Conservation (phyloP, 2,888 invertebrate genomes). For the Tenthredo scrophulariae region DNA sequence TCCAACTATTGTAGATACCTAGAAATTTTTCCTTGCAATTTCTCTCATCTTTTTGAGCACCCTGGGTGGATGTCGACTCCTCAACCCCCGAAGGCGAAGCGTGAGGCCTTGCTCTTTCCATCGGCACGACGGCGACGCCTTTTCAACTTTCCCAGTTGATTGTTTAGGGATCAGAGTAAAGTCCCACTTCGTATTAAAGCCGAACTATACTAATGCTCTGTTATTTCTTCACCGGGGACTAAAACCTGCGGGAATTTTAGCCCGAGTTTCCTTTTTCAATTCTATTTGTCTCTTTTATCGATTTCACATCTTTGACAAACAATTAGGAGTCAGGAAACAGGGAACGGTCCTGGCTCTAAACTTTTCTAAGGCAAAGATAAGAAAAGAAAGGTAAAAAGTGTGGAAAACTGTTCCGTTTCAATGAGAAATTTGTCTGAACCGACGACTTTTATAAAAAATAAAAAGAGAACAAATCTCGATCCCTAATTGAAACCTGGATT, state of each 20-base stretch:
- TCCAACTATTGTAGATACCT: neutral
- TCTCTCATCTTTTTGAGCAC: neutral
- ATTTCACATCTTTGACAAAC: neutral
- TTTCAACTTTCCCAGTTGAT: constrained; percentile 38
- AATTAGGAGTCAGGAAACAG: neutral
- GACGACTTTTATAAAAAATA: neutral
- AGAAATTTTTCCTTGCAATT: neutral
- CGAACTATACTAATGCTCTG: constrained; percentile 45
- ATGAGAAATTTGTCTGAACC: neutral
- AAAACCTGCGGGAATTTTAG: constrained; percentile 9
- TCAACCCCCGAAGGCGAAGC: constrained; percentile 3
- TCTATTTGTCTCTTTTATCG: constrained; percentile 14
- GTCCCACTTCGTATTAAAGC: constrained; percentile 48
- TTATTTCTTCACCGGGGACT: constrained; percentile 22
- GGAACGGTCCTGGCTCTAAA: neutral
- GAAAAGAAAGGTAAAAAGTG: neutral
- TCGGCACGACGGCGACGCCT: constrained; percentile 14
- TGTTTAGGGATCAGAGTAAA: constrained; percentile 47
- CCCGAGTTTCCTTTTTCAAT: neutral
- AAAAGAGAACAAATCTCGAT: neutral
- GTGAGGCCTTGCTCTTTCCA: constrained; percentile 7
- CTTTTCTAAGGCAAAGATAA: neutral
- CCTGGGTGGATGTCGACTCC: neutral
- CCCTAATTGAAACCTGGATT: neutral
- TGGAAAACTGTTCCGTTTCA: neutral